These are phyloP conservation scores for Trissolcus brochymenae DNA, from an alignment of 2,888 invertebrate species.

Conservation along the genomic window DNA sequence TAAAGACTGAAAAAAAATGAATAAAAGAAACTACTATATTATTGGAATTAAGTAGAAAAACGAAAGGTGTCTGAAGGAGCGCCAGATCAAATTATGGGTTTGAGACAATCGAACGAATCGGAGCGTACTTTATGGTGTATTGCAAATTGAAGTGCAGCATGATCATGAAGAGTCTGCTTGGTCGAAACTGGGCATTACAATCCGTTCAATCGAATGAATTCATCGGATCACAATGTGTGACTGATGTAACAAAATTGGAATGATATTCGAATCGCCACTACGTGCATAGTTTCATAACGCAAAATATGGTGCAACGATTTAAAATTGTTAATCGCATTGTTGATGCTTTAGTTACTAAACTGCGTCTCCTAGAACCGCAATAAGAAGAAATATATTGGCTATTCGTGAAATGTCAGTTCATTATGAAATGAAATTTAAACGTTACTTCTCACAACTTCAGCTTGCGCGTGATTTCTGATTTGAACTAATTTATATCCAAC, in stretches of 20 bases:
- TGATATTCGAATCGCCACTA: slow-evolving; percentile 9
- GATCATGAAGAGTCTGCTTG: slow-evolving; percentile 52
- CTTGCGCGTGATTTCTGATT: not conserved
- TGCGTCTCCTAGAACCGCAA: not conserved
- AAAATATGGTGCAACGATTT: slow-evolving; percentile 8
- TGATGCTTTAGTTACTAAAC: slow-evolving; percentile 15
- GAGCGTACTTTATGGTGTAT: slow-evolving; percentile 58
- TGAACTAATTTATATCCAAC: not conserved
- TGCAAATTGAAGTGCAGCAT: slow-evolving; percentile 27
- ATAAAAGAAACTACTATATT: slow-evolving; percentile 39
- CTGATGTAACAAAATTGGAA: slow-evolving; percentile 40
- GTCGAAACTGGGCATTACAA: slow-evolving; percentile 39
- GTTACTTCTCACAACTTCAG: not conserved
- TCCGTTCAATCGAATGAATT: slow-evolving; percentile 24
- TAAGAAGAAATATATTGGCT: slow-evolving; percentile 2
- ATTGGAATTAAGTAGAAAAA: slow-evolving; percentile 27
- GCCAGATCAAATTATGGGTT: slow-evolving; percentile 54
- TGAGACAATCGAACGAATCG: slow-evolving; percentile 60
- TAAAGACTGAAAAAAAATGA: not conserved
- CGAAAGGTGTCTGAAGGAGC: slow-evolving; percentile 51
- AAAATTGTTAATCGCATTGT: slow-evolving; percentile 21
- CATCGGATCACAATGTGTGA: slow-evolving; percentile 38
- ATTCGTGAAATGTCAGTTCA: slow-evolving; percentile 43
- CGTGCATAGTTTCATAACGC: slow-evolving; percentile 13
- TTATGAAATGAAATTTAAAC: slow-evolving; percentile 18